Evolutionary conservation across 2,113 vertebrate species (phyloP), one percentile per base, ranked within the genome.

Genomic region (Aythya baeri): DNA sequence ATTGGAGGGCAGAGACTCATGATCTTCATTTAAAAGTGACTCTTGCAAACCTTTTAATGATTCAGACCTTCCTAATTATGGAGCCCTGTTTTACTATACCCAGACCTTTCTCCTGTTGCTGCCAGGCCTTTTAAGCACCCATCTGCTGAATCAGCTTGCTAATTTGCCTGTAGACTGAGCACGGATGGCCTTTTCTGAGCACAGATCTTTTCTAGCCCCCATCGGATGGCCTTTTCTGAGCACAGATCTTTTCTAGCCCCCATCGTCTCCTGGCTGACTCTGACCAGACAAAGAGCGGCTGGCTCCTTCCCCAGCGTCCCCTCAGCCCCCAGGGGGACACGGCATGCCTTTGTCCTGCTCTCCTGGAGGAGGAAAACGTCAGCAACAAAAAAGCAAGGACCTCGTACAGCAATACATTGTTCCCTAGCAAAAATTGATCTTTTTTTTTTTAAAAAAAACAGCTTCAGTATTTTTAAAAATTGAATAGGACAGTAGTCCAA

Each of bases 21-120:
- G 3, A 16, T 74, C 83, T 86, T 23, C 2, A 9, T 22, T 63
- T 32, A 57, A 62, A 91, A 49, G 11, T 4, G 8, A 74, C 49
- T 89, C 20, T 32, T 73, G 68, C 10, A 80, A 68, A 50, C 7
- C 32, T 27, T 54, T 73, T 18, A 54, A 70, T 7, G 5, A 49
- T 54, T 61, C 63, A 70, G 3, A 14, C 20, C 29, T 55, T 84
- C 23, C 12, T 63, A 17, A 31, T n/a, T 43, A 41, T 0, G 6
- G 15, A 83, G 31, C 6, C 1, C 1, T 68, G 36, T 58, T 75
- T 66, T 43, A 32, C 6, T 73, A 16, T 15, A 36, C 12, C 14
- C 4, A 77, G 0, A 1, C n/a, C 7, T 86, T 74, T 3, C 52
- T 15, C 13, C 32, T 54, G 26, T 11, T 38, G 8, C 44, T 86